Evolutionary conservation across 2,113 vertebrate genomes (phyloP).

Genomic region (Chunga burmeisteri): DNA sequence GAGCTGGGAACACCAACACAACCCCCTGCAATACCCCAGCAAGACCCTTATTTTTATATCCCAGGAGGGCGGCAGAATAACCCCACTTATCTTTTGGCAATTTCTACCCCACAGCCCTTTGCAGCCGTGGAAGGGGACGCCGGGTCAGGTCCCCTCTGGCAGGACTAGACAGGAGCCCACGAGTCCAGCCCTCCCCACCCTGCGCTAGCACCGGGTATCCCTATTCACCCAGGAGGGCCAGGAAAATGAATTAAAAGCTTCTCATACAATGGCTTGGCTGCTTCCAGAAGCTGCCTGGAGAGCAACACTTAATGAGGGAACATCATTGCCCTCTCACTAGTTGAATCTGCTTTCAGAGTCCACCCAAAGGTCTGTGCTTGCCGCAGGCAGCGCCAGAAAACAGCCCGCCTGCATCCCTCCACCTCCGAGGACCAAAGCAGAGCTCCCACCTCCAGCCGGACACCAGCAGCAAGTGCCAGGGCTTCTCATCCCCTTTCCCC

Average conservation of each 20-base stretch:
- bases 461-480: not conserved
- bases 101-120: not conserved
- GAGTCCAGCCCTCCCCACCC: not conserved
- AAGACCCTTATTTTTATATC: not conserved
- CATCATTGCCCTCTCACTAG: not conserved
- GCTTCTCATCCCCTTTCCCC: not conserved
- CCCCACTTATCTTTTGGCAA: no score
- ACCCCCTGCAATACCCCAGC: no score
- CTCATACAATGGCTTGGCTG: not conserved
- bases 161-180: not conserved
- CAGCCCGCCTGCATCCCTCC: fast-evolving
- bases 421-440: not conserved
- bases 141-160: not conserved
- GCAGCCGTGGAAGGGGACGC: not conserved
- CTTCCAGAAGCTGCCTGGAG: not conserved
- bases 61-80: not conserved
- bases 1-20: not conserved
- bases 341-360: not conserved
- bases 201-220: fast-evolving
- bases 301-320: not conserved
- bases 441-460: not conserved
- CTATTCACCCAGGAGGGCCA: not conserved
- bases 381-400: not conserved
- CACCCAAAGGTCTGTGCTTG: fast-evolving
- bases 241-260: not conserved